Conservation (phyloP, 2,113 vertebrate species). For the human region DNA sequence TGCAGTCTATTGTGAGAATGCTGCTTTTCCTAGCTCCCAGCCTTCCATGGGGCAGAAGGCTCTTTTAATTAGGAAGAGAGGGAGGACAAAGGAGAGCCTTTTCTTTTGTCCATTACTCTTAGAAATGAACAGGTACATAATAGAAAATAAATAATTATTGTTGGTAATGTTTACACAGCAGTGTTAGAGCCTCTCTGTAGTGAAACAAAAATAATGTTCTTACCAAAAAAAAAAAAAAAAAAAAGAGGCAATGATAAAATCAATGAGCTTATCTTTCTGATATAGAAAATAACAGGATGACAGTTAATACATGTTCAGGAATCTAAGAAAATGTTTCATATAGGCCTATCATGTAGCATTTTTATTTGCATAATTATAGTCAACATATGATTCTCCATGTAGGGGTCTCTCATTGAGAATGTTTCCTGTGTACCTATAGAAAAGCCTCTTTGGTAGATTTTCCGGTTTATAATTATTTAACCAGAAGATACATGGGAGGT, state of each 20-base stretch:
- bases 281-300: not conserved
- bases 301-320: slow-evolving; percentile 19
- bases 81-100: not conserved
- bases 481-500: not conserved
- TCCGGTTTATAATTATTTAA: not conserved
- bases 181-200: not conserved
- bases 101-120: not conserved
- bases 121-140: not conserved
- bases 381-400: not conserved
- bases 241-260: not conserved
- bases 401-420: not conserved
- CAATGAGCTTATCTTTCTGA: not conserved
- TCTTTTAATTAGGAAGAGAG: not conserved
- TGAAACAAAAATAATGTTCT: slow-evolving; percentile 39
- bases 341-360: slow-evolving; percentile 16
- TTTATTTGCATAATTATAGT: slow-evolving; percentile 28
- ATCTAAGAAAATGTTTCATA: slow-evolving; percentile 32
- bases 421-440: not conserved
- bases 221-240: not conserved
- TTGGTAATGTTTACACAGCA: not conserved
- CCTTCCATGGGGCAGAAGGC: not conserved
- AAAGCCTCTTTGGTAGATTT: not conserved
- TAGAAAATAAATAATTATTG: slow-evolving; percentile 19
- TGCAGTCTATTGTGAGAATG: not conserved
- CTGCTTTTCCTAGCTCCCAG: not conserved